Base-by-base conservation (phyloP, 2,888 invertebrate species). In the Lydus trimaculatus region DNA sequence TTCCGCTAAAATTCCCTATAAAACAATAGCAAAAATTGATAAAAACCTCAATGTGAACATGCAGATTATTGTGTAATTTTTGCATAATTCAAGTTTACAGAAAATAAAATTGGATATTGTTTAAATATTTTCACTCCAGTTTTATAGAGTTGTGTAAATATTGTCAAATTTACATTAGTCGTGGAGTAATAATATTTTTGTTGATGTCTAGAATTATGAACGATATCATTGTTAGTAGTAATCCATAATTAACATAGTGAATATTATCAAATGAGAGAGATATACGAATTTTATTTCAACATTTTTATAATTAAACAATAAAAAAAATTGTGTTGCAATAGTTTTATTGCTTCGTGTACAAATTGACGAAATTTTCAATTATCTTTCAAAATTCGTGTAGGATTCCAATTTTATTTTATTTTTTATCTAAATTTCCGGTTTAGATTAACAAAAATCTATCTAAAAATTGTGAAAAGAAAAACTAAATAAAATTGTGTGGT, bases 1-100 rank as follows among this genome's bases (percentile, higher is more conserved):
- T 56, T 56, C 56, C 56, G 56, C 20, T 56, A 56, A 56, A 56
- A 56, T 56, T 56, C 5, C 56, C 23, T 25, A 56, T 56, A 56
- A 56, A 56, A 56, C 23, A 23, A 3, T 13, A 6, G 1, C 8
- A 17, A 11, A 8, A 52, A 20, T 8, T 52, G 48, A 23, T 23
- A 23, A 52, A 20, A 52, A 23, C 11, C 23, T 52, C 2, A 20
- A 20, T 52, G 11, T 23, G 8, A 52, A 52, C 8, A 52, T 52
- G 11, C 3, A 52, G 7, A 23, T 48, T 13, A 48, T 48, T 48
- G 48, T 20, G 48, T 20, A 48, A 48, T 48, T 20, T 48, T 48
- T 48, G n/a, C 48, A 23, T 48, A 48, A 48, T 48, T 8, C 4
- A 36, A 28, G 4, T 36, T 36, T 36, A 48, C 48, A 48, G 2